phyloP scores from a whole-genome alignment of 1,140 invertebrate genomes.

The Manduca sexta region DNA sequence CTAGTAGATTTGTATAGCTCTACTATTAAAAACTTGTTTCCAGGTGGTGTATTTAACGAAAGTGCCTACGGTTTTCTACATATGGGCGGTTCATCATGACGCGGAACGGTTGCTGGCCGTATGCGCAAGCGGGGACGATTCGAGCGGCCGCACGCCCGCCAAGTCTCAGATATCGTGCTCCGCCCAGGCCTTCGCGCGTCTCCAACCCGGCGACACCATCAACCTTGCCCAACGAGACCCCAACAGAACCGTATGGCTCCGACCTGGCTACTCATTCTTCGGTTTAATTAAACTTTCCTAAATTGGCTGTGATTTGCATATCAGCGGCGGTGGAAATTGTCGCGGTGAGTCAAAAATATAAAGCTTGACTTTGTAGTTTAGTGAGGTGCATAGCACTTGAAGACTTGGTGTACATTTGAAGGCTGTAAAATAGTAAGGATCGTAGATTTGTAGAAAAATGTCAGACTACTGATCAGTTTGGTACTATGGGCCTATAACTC shows the following conservation, averaged over 20 bases:
- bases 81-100: constrained; percentile 39
- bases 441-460: too few relatives aligned
- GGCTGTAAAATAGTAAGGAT: too few relatives aligned
- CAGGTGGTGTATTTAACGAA: constrained; percentile 59
- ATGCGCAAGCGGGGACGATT: constrained; percentile 51
- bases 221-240: constrained; percentile 52
- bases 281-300: constrained; percentile 64
- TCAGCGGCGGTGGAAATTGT: too few relatives aligned
- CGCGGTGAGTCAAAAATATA: too few relatives aligned
- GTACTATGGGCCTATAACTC: too few relatives aligned
- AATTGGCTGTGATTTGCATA: constrained; percentile 36
- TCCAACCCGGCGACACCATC: constrained; percentile 43
- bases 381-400: too few relatives aligned
- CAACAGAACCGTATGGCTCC: constrained; percentile 49
- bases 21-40: constrained; percentile 7
- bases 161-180: constrained; percentile 58
- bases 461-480: too few relatives aligned
- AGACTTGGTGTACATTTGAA: too few relatives aligned
- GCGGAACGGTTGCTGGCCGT: constrained; percentile 34
- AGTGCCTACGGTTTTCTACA: constrained; percentile 51
- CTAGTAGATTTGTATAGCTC: background rate
- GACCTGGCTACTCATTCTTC: constrained; percentile 51
- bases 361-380: too few relatives aligned
- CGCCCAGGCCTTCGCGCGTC: constrained; percentile 40
- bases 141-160: constrained; percentile 27